Base-by-base conservation (phyloP, 2,797 vertebrate genomes). In the Microcaecilia unicolor region DNA sequence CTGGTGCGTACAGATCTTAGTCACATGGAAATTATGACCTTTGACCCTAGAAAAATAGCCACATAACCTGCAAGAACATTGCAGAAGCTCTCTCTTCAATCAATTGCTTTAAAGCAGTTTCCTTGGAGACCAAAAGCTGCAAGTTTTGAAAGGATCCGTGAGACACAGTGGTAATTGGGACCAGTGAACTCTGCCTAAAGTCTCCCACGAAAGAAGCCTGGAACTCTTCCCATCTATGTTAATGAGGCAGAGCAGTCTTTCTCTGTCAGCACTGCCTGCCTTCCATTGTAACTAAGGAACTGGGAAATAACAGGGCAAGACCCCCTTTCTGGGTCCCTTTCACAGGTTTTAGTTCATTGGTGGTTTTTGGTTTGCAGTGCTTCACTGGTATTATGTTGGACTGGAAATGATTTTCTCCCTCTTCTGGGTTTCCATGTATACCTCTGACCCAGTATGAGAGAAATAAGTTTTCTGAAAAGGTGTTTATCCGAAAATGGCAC, bases 21-120 rank as follows among this genome's bases (percentile, higher is more conserved):
- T 58, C 86, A 88, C 53, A 85, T 88, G 83, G 86, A 88, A 62
- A 84, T 85, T 27, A 85, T 84, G 83, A 86, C 81, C 31, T 88
- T 87, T 28, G 81, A 85, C 51, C 77, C 80, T 17, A 62, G 70
- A 21, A 53, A 65, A 27, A 83, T 76, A 10, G 77, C 76, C 22
- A 71, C 70, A 29, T 84, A 74, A 57, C 28, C 44, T 1, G 13
- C 18, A 34, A 25, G 12, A 24, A 21, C 17, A 16, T 10, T 13
- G 33, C 39, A 30, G 15, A 27, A 26, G 19, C 9, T 24, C 3
- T 18, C 8, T 22, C 22, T 31, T 23, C 18, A 3, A 31, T 22
- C 27, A 19, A 34, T 34, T 39, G 36, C 25, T 39, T 15, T 19
- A 23, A 33, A 21, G 10, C 10, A 20, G 22, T 38, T 35, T 40